A percentile compares a stretch with the other conserved stretches of the same genome.
These are phyloP conservation scores for Zaprionus kolodkinae DNA, from an alignment of 1,140 invertebrate species.

Conservation along the genomic window DNA sequence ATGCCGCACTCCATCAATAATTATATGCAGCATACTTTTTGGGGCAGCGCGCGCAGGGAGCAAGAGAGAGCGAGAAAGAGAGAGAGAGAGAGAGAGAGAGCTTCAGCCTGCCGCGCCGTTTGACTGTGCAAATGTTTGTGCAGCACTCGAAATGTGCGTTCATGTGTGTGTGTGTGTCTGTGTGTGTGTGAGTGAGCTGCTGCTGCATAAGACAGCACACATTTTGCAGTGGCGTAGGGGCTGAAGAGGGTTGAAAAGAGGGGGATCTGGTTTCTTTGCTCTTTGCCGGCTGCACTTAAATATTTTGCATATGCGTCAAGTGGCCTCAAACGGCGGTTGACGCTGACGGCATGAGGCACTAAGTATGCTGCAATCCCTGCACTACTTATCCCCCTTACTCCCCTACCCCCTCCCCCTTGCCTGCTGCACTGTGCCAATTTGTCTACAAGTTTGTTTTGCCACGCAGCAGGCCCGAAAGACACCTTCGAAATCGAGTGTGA, in stretches of 20 bases:
- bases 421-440: slow-evolving; percentile 33
- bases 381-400: background rate
- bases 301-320: slow-evolving; percentile 79
- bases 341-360: slow-evolving; percentile 50
- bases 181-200: slow-evolving; percentile 29
- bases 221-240: slow-evolving; percentile 66
- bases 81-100: background rate
- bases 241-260: slow-evolving; percentile 4
- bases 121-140: slow-evolving; percentile 77
- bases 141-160: slow-evolving; percentile 62
- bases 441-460: slow-evolving; percentile 36
- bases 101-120: slow-evolving; percentile 53
- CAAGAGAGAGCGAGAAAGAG: background rate
- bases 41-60: slow-evolving; percentile 32
- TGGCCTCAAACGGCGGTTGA: slow-evolving; percentile 54
- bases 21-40: slow-evolving; percentile 80
- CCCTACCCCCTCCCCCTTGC: background rate
- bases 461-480: slow-evolving; percentile 28
- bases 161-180: slow-evolving; percentile 10
- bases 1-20: slow-evolving; percentile 72
- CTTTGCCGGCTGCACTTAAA: slow-evolving; percentile 78
- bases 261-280: slow-evolving; percentile 71
- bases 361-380: slow-evolving; percentile 47
- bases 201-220: slow-evolving; percentile 67
- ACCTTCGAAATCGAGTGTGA: slow-evolving; percentile 22